Evolutionary conservation across 2,797 vertebrate genomes (phyloP), one percentile per base, ranked within the genome.

Genomic region (Poecilia wingei): DNA sequence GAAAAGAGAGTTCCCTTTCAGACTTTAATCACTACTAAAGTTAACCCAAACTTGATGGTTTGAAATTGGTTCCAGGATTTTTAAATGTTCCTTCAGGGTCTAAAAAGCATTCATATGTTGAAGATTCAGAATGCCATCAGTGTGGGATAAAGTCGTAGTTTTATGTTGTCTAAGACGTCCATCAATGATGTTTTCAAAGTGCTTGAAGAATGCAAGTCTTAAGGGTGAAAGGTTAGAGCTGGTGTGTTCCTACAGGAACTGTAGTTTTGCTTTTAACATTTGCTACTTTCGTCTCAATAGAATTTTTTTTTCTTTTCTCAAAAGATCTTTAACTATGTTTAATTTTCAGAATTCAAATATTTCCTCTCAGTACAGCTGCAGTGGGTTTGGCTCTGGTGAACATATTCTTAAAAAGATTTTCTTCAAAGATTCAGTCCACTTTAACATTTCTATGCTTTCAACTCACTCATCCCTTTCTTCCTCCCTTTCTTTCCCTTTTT

Each of bases 381-480:
- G 61, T 41, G 47, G 77, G 69, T 82, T n/a, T 28, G 53, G 16
- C 39, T 77, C 76, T 79, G 74, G 3, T 69, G 39, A 69, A 71
- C 41, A 77, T 66, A 69, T 69, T 49, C 59, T 84, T 75, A 53
- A 78, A 83, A 79, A 64, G 72, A 87, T 82, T 46, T 45, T 90
- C 87, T 85, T 89, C 85, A 84, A 87, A 87, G 85, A 76, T 86
- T 88, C 25, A 75, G 20, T 36, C 79, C 79, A 59, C 72, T 70
- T 51, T 79, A 85, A 85, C 76, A 55, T 86, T 89, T 81, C 83
- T 22, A 39, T 55, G n/a, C 87, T 86, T 90, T 83, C 18, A 88
- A 75, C 81, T 81, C 53, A 43, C 72, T 59, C 0, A 4, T 73
- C 75, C 80, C 71, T 86, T 64, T 47, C 70, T 80, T 66, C 84